phyloP scores from a whole-genome alignment of 2,888 invertebrate genomes.

The Amiota mariae region DNA sequence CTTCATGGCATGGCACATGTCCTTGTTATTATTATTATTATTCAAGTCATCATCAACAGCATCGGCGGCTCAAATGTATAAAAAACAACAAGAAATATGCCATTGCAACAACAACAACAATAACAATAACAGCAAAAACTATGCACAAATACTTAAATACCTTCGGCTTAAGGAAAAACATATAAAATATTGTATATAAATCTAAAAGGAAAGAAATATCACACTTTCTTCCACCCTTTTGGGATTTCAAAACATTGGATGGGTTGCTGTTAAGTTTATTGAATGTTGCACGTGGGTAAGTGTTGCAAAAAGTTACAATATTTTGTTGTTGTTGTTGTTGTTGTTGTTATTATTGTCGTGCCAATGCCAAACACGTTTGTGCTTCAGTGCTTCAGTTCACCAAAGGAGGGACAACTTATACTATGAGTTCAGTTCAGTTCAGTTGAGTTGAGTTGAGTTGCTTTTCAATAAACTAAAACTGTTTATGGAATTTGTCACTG shows the following conservation, averaged over 20 bases:
- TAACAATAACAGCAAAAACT: conserved; percentile 4
- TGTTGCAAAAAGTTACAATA: conserved; percentile 40
- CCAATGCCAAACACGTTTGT: conserved; percentile 1
- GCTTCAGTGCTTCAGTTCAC: no score
- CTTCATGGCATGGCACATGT: conserved; percentile 46
- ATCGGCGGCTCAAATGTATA: conserved; percentile 39
- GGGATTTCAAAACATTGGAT: not conserved
- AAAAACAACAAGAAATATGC: conserved; percentile 7
- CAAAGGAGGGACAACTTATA: not conserved
- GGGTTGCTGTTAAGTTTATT: conserved; percentile 11
- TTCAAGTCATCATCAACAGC: conserved; percentile 68
- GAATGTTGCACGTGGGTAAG: conserved; percentile 3
- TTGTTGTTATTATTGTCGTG: not conserved
- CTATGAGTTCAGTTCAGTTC: not conserved
- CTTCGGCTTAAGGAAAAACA: conserved; percentile 9
- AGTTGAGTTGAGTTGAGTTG: not conserved
- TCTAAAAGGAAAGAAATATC: not conserved
- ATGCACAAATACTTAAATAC: conserved; percentile 12
- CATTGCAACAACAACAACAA: conserved; percentile 4
- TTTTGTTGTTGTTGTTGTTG: not conserved
- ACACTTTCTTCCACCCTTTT: conserved; percentile 9
- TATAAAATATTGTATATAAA: not conserved
- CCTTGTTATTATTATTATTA: conserved; percentile 67
- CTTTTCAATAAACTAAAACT: conserved; percentile 18
- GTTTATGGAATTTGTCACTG: conserved; percentile 16